Base-by-base conservation (phyloP, 2,888 invertebrate species). In the Cosmorhoe ocellata region DNA sequence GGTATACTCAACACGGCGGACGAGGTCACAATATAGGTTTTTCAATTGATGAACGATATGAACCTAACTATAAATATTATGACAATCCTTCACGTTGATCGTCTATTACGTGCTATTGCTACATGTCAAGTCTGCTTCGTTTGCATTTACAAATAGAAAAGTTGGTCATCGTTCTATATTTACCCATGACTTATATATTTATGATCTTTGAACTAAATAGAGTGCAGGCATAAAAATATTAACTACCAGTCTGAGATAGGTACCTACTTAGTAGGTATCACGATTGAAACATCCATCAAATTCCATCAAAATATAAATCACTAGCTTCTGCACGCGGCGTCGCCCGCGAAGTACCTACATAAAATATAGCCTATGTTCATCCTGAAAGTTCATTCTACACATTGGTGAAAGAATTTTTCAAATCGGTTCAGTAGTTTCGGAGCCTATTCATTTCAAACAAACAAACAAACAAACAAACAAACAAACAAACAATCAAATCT, bases 171-270 rank as follows among this genome's bases (percentile, higher is more conserved):
- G 50, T 56, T 63, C 67, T 74, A 74, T 69, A 70, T 74, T 73
- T 74, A 71, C 58, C 51, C 40, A 51, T 64, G 69, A 66, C 64
- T 66, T 66, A 64, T 50, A 65, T 69, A 73, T 77, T 76, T 74
- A 71, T 67, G 68, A 72, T 69, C 63, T 63, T 63, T 59, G 47
- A 48, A 57, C 58, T 55, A 44, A 51, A 61, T 54, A 47, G 63
- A 69, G 56, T 53, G 57, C 60, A 48, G 27, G 34, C 62, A 59
- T 68, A 64, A 65, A 60, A 64, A 59, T 56, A 52, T 61, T 57
- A 51, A 61, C 56, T 54, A 41, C 47, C 44, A 34, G 27, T 32
- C 51, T 47, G 39, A 31, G 47, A 40, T 52, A 34, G 30, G 24
- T 10, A 18, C 3, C 3, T 36, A 22, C 36, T 52, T 34, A 31